Conservation (phyloP, 2,888 invertebrate genomes). For the Ptilodon capucinus region DNA sequence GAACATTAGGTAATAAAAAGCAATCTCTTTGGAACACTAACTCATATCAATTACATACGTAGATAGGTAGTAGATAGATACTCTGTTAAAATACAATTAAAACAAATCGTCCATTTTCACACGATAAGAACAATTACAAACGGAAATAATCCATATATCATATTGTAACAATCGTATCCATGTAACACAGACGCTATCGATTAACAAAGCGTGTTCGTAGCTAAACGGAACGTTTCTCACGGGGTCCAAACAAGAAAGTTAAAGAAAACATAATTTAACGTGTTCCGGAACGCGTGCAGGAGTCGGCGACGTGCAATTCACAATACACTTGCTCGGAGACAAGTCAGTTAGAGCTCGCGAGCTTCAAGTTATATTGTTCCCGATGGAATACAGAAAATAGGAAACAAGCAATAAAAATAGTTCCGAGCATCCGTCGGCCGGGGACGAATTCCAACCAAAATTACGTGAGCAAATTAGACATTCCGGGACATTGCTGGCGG, state of each 20-base stretch:
- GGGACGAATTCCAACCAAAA: conserved; percentile 77
- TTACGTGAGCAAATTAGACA: conserved; percentile 82
- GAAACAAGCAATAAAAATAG: conserved; percentile 82
- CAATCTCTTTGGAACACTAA: background rate
- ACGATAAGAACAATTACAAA: conserved; percentile 8
- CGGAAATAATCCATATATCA: conserved; percentile 10
- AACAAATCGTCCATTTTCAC: background rate
- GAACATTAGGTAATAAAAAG: background rate
- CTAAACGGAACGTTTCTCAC: conserved; percentile 47
- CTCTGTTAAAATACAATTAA: background rate
- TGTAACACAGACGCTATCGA: conserved; percentile 30
- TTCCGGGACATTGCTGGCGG: conserved; percentile 73
- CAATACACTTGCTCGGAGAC: conserved; percentile 70
- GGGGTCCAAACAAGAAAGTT: conserved; percentile 43
- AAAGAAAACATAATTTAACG: conserved; percentile 52
- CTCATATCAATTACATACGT: background rate
- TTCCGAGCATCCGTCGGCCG: conserved; percentile 68
- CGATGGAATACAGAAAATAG: conserved; percentile 70
- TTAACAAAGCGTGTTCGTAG: conserved; percentile 32
- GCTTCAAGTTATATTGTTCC: conserved; percentile 74
- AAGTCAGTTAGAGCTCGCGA: conserved; percentile 68
- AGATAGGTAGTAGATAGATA: too few species aligned
- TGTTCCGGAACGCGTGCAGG: conserved; percentile 33
- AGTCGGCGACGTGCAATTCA: conserved; percentile 66
- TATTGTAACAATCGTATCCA: conserved; percentile 8